Conservation (phyloP, 2,113 vertebrate species). For the Oryctolagus cuniculus region DNA sequence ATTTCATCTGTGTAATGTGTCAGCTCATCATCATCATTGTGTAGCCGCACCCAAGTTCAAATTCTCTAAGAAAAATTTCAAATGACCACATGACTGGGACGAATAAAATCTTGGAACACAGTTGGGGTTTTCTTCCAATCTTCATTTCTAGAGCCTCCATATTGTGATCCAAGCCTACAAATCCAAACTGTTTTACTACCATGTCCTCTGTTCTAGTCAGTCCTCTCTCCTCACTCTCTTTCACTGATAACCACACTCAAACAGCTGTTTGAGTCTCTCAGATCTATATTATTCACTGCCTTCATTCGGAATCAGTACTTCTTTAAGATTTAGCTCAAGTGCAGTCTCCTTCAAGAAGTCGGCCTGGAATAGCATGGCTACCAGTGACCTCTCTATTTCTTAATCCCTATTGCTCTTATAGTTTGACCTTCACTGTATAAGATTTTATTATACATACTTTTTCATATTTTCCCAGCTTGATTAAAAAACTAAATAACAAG, state of each 20-base stretch:
- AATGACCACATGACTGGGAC: not conserved
- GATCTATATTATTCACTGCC: not conserved
- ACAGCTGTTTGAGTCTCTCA: not conserved
- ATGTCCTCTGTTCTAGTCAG: not conserved
- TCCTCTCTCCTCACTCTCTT: not conserved
- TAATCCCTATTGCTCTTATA: not conserved
- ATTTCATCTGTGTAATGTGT: not conserved
- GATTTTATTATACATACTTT: not conserved
- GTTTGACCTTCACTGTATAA: not conserved
- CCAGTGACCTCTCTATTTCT: not conserved
- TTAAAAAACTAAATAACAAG: not conserved
- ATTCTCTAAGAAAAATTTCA: not conserved
- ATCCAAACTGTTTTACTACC: not conserved
- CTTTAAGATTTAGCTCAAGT: not conserved
- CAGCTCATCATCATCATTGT: not conserved
- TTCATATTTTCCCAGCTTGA: not conserved
- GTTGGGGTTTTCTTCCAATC: not conserved
- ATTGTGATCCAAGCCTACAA: not conserved
- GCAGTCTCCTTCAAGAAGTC: not conserved
- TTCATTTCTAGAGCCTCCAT: not conserved
- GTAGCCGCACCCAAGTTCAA: not conserved
- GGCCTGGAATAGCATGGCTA: not conserved
- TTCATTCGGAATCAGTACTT: not conserved
- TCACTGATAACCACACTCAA: not conserved
- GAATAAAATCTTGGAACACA: not conserved